Base-by-base conservation (phyloP, 2,888 invertebrate genomes). In the Trichopoda pennipes region DNA sequence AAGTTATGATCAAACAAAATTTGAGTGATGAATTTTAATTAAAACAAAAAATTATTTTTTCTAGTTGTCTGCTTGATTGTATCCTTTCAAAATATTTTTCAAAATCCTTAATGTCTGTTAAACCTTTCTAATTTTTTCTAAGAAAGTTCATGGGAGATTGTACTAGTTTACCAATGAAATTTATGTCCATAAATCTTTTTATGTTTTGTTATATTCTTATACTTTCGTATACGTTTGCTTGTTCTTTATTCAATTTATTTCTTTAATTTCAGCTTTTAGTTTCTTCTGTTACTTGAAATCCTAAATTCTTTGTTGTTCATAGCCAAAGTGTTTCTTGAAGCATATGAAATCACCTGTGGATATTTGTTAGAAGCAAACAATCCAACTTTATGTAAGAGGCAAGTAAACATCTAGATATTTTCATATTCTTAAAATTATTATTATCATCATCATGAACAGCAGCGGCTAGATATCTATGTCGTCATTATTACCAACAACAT, bases 281-380 rank as follows among this genome's bases (percentile, higher is more conserved):
- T 55, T 47, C 19, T 38, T 7, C 3, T 6, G 23, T 16, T 21
- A 23, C 28, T 35, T 47, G 17, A 19, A 35, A 47, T 56, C 69
- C 12, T 3, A 12, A 12, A 12, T 70, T 47, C 16, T 58, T 7
- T 55, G 42, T 10, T 14, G 7, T 64, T 51, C 14, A 44, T 58
- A 7, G 63, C 32, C 70, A 64, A 64, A 78, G 72, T 72, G 72
- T 72, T 78, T 64, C 19, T 58, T 51, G 64, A 64, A 64, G 70
- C 72, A 58, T 49, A 72, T 60, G 49, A 58, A 70, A 72, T 56
- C 78, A 78, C 78, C 78, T 78, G 78, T 78, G 58, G 78, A 72
- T 78, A 58, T 72, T 78, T 72, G 58, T 58, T 66, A 72, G 63
- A 56, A 63, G 42, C 77, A 78, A 70, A 77, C 56, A 77, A 70